These are phyloP conservation scores for Merodon equestris DNA, from an alignment of 2,888 invertebrate species.

Conservation along the genomic window DNA sequence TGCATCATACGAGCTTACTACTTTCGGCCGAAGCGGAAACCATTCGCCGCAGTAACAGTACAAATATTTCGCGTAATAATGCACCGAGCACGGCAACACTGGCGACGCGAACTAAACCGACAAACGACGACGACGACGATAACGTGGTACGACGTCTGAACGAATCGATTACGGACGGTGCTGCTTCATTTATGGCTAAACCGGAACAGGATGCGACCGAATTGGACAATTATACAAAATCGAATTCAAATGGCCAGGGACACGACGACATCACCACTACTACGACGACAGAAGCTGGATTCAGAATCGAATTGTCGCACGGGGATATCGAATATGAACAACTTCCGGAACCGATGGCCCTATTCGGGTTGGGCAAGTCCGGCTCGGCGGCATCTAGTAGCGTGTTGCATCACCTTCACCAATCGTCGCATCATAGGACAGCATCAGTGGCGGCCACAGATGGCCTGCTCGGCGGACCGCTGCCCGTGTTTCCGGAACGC, in stretches of 20 bases:
- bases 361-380: conserved; percentile 53
- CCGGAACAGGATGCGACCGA: conserved; percentile 46
- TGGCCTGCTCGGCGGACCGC: conserved; percentile 38
- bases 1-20: conserved; percentile 69
- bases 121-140: conserved; percentile 4
- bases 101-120: conserved; percentile 29
- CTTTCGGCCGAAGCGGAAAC: conserved; percentile 70
- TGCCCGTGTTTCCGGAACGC: conserved; percentile 71
- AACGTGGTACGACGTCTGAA: conserved; percentile 4
- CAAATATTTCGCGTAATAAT: conserved; percentile 53
- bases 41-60: conserved; percentile 63
- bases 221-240: conserved; percentile 54
- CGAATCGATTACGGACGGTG: conserved; percentile 15
- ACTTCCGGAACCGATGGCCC: conserved; percentile 63
- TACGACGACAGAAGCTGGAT: conserved; percentile 29
- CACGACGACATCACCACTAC: neutral
- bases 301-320: conserved; percentile 50
- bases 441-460: conserved; percentile 29
- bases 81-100: conserved; percentile 21
- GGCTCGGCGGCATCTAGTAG: conserved; percentile 35
- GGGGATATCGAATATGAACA: conserved; percentile 44
- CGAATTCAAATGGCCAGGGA: conserved; percentile 27
- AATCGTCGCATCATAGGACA: conserved; percentile 41
- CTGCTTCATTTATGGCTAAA: conserved; percentile 52
- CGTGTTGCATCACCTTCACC: conserved; percentile 40